Evolutionary conservation across 2,888 invertebrate species (phyloP), one percentile per base, ranked within the genome.

Genomic region (Caenorhabditis drosophilae): DNA sequence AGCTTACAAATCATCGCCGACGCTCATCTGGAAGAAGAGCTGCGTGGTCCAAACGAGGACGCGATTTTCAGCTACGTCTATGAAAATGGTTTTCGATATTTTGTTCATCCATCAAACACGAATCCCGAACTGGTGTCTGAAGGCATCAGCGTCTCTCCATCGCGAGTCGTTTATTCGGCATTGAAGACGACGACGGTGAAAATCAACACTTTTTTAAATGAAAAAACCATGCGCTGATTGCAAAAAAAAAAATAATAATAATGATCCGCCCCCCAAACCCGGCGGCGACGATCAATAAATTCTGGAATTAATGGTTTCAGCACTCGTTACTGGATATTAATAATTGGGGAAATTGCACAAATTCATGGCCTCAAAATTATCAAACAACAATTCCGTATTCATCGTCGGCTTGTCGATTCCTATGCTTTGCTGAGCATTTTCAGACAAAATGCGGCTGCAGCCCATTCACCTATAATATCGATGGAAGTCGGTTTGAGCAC

Each of bases 141-240:
- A 56, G 81, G 81, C 1, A 79, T 80, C 41, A 76, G 74, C 52
- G 81, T 82, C 3, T 77, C 76, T 7, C 79, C 80, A 1, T 78
- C 77, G 1, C 47, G 62, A 25, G 59, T 66, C 11, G 70, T 73
- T 23, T 80, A 77, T 50, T 75, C 80, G 9, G 76, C 77, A 1
- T 58, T 80, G 20, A 71, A 71, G 23, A 74, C 75, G 6, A 68
- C 56, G 4, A 56, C 63, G 51, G 77, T 77, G 11, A 46, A 56
- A 40, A n/a, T n/a, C n/a, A n/a, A n/a, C n/a, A n/a, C n/a, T n/a
- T n/a, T n/a, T n/a, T n/a, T n/a, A n/a, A n/a, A n/a, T n/a, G n/a
- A n/a, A n/a, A n/a, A n/a, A n/a, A n/a, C n/a, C n/a, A n/a, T n/a
- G n/a, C n/a, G n/a, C n/a, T n/a, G n/a, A n/a, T n/a, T n/a, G n/a